Evolutionary conservation across 2,113 vertebrate species (phyloP), one percentile per base, ranked within the genome.

Genomic region (Holacanthus passer): DNA sequence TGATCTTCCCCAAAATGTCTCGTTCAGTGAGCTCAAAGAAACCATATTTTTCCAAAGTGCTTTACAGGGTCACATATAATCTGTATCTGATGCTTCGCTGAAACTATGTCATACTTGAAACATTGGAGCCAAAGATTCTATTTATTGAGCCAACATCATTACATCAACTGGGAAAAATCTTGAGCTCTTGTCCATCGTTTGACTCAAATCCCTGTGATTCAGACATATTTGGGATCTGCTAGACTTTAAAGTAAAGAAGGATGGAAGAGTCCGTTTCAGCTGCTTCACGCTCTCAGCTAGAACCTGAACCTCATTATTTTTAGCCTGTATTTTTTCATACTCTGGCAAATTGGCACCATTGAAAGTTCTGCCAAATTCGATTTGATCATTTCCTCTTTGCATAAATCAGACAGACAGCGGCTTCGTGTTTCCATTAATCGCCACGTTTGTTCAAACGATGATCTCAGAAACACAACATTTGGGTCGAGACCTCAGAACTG

Each of bases 391-490:
- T 37, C 35, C 35, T 37, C 5, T 35, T 35, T 35, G 35, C 35
- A 35, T 3, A n/a, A n/a, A n/a, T n/a, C n/a, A n/a, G n/a, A n/a
- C n/a, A n/a, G n/a, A n/a, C n/a, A n/a, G n/a, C n/a, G n/a, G n/a
- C n/a, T n/a, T n/a, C n/a, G n/a, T 35, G 35, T 35, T 35, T 35
- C 35, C 35, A 35, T 35, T n/a, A n/a, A n/a, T n/a, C n/a, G n/a
- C n/a, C n/a, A n/a, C n/a, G n/a, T 37, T 37, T 29, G 43, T 69
- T 69, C 11, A 11, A 52, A 62, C 24, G 10, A 0, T 24, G 58
- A 64, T 19, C 13, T 62, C 24, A 77, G 60, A 69, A 73, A 43
- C 53, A 32, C 60, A 47, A 20, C 41, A 37, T 59, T 31, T 13
- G 45, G 8, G 17, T 65, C 12, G 2, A 37, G 1, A 72, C 14